Evolutionary conservation across 2,113 vertebrate genomes (phyloP).

Genomic region (Cygnus atratus): DNA sequence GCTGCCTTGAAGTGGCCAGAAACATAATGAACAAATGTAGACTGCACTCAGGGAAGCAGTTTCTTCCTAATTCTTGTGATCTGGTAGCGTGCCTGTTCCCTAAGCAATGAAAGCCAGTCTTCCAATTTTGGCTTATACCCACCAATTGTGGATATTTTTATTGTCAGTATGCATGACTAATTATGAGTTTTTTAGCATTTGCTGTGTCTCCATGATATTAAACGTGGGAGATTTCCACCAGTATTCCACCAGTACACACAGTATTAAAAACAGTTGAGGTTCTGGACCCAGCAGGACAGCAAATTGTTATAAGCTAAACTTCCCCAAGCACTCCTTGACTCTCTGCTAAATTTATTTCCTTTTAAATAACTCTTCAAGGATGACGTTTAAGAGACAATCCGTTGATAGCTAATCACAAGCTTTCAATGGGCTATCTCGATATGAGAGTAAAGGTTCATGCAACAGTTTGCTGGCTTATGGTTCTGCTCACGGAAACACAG

Average conservation of each 20-base stretch:
- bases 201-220: background rate
- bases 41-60: background rate
- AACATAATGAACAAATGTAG: background rate
- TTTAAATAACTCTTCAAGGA: background rate
- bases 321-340: background rate
- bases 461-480: background rate
- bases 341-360: background rate
- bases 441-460: background rate
- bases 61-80: background rate
- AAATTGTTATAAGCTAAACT: background rate
- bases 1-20: background rate
- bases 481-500: background rate
- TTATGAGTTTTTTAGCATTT: background rate
- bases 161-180: background rate
- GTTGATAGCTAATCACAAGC: constrained; percentile 30
- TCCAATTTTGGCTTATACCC: background rate
- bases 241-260: background rate
- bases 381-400: constrained; percentile 47
- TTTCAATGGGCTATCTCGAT: background rate
- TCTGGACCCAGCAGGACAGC: background rate
- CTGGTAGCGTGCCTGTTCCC: background rate
- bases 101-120: background rate
- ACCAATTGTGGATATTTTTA: background rate
- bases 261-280: background rate
- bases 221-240: background rate